Percentiles rank a stretch among this genome's conserved stretches.
Conservation (phyloP, 2,797 vertebrate genomes). For the Molossus alvarezi region DNA sequence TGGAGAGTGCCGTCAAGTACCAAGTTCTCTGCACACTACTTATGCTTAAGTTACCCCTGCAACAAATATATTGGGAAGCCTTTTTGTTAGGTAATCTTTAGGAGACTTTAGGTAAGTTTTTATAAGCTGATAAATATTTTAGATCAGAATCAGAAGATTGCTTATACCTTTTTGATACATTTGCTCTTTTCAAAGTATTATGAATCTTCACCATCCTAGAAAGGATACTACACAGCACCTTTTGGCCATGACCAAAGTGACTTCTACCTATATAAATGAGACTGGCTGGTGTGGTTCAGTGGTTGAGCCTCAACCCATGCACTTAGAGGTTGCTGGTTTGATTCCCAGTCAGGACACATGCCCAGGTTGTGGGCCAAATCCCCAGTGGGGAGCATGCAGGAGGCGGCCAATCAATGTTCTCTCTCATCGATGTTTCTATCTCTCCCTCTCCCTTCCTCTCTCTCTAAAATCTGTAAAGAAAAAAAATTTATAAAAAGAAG, state of each 20-base stretch:
- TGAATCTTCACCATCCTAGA: not conserved
- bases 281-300: too few species aligned
- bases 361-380: too few species aligned
- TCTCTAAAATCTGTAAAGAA: too few species aligned
- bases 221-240: not conserved
- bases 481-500: too few species aligned
- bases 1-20: not conserved
- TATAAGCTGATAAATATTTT: not conserved
- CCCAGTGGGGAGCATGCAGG: too few species aligned
- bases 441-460: too few species aligned
- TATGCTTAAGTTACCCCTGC: not conserved
- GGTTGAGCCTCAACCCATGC: too few species aligned
- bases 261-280: not conserved
- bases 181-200: slow-evolving; percentile 28
- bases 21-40: not conserved
- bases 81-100: not conserved
- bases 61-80: not conserved
- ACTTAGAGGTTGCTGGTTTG: too few species aligned
- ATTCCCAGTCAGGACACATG: too few species aligned
- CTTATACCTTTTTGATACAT: not conserved
- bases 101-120: not conserved
- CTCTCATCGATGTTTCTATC: too few species aligned
- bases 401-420: too few species aligned
- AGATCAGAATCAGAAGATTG: slow-evolving; percentile 18
- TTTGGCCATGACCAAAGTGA: not conserved